A percentile compares a stretch with the other conserved stretches of the same genome.
Conservation (phyloP, 1,140 invertebrate genomes). For the Brachionus manjavacas region DNA sequence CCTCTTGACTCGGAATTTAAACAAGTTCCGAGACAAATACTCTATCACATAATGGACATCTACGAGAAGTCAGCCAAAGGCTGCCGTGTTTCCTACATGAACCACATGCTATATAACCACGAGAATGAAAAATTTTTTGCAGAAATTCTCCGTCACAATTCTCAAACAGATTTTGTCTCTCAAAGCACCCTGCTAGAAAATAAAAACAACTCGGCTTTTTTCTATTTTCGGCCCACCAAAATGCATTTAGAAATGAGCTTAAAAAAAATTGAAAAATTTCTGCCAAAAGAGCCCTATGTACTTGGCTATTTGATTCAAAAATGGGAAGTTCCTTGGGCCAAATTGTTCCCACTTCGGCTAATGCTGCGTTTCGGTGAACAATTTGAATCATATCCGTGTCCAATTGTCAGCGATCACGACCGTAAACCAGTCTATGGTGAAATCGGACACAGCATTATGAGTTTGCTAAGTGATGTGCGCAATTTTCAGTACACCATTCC, state of each 20-base stretch:
- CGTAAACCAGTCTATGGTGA: conserved; percentile 77
- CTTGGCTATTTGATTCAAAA: conserved; percentile 76
- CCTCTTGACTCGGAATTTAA: not conserved
- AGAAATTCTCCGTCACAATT: not conserved
- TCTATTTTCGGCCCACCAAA: conserved; percentile 71
- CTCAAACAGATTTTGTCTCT: conserved; percentile 46
- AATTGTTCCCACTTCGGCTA: conserved; percentile 73
- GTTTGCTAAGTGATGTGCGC: conserved; percentile 77
- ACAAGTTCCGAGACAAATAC: not conserved
- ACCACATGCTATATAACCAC: conserved; percentile 3
- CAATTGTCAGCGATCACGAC: conserved; percentile 72
- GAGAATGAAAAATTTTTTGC: not conserved
- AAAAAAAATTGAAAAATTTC: conserved; percentile 64
- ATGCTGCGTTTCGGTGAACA: conserved; percentile 76
- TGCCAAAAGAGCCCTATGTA: conserved; percentile 72
- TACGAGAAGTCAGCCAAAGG: conserved; percentile 32
- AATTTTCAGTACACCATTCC: conserved; percentile 79
- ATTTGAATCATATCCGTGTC: conserved; percentile 71
- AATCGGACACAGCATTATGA: conserved; percentile 84
- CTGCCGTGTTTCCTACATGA: not conserved
- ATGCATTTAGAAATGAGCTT: conserved; percentile 64
- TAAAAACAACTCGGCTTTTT: conserved; percentile 76
- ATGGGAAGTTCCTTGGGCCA: conserved; percentile 81
- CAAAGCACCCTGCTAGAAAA: conserved; percentile 67
- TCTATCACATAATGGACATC: conserved; percentile 29